Evolutionary conservation across 2,113 vertebrate genomes (phyloP).

Genomic region (Apodemus sylvaticus): DNA sequence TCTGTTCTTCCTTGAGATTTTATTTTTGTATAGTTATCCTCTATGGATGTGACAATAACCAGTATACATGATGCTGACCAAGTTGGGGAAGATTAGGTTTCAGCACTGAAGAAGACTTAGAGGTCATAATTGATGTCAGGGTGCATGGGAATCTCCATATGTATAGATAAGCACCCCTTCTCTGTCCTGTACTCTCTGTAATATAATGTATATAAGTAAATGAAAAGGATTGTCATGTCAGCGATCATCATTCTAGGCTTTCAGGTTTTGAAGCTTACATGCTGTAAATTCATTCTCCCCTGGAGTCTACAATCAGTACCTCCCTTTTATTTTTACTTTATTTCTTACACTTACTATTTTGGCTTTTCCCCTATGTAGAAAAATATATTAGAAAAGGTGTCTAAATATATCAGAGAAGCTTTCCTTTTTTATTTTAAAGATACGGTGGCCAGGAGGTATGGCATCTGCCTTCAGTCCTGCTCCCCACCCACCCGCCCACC

Average conservation of each 20-base stretch:
- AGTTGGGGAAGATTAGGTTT: not conserved
- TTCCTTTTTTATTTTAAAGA: not conserved
- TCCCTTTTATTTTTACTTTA: not conserved
- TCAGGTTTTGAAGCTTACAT: not conserved
- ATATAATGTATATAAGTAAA: not conserved
- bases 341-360: slow-evolving; percentile 34
- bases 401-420: not conserved
- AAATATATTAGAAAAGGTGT: slow-evolving; percentile 13
- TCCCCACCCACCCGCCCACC: too few relatives aligned
- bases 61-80: not conserved
- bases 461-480: too few relatives aligned
- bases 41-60: not conserved
- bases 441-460: too few relatives aligned
- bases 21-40: slow-evolving; percentile 26
- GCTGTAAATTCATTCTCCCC: not conserved
- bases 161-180: not conserved
- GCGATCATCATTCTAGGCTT: not conserved
- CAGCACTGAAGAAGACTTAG: not conserved
- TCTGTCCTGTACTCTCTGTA: not conserved
- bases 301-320: not conserved
- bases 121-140: slow-evolving; percentile 14
- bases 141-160: not conserved
- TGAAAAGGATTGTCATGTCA: not conserved
- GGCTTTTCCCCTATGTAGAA: slow-evolving; percentile 21
- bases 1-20: not conserved